Evolutionary conservation across 2,113 vertebrate species (phyloP).

Genomic region (Solea solea): DNA sequence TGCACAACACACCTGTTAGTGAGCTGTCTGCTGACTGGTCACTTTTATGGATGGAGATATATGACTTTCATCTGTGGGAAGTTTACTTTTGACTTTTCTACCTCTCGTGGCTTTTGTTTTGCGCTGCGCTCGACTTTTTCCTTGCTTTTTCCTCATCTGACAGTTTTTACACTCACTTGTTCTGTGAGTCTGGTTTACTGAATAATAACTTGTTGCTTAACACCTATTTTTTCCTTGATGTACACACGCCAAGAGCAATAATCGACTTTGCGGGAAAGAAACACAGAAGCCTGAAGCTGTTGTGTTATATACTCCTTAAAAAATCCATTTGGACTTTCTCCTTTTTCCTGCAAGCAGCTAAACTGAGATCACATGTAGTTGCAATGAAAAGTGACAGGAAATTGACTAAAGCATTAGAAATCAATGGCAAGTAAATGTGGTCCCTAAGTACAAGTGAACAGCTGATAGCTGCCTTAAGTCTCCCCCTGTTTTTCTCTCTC

Average conservation of each 20-base stretch:
- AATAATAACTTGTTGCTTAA: conserved; percentile 23
- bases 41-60: conserved; percentile 29
- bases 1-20: conserved; percentile 59
- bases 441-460: conserved; percentile 99
- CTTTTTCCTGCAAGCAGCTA: conserved; percentile 87
- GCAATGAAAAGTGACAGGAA: conserved; percentile 99
- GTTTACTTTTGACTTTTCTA: conserved; percentile 2
- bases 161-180: conserved; percentile 11
- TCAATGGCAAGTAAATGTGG: conserved; percentile 99
- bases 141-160: not conserved
- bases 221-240: conserved; percentile 27
- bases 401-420: conserved; percentile 98
- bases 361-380: conserved; percentile 96
- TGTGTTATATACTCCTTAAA: conserved; percentile 52
- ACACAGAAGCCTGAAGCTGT: conserved; percentile 25
- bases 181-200: conserved; percentile 1
- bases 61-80: conserved; percentile 35
- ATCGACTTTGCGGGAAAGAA: conserved; percentile 30
- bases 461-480: conserved; percentile 89
- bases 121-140: not conserved
- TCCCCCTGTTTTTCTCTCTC: conserved; percentile 69
- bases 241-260: conserved; percentile 27
- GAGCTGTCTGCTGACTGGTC: conserved; percentile 46
- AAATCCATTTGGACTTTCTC: conserved; percentile 74
- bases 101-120: not conserved